A percentile compares a stretch with the other conserved stretches of the same genome.
Evolutionary conservation across 2,888 invertebrate genomes (phyloP).

Genomic region (Sacculina carcini): DNA sequence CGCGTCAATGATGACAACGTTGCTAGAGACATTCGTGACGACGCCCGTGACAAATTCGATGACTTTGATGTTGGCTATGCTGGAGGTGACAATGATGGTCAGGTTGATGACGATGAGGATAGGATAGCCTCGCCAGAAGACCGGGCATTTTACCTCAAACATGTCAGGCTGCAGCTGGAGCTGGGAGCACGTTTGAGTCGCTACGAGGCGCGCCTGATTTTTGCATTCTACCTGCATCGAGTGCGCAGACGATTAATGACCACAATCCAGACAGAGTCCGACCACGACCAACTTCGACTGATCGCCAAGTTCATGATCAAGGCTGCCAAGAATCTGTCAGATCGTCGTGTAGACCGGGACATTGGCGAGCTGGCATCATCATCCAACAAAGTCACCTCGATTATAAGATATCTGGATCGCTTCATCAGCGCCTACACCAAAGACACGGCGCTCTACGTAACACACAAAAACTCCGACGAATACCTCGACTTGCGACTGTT

Average conservation of each 20-base stretch:
- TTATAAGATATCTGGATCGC: slow-evolving; percentile 58
- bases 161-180: too few relatives aligned
- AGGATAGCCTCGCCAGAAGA: too few relatives aligned
- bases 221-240: slow-evolving; percentile 46
- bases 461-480: background rate
- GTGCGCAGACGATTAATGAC: slow-evolving; percentile 34
- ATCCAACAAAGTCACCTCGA: slow-evolving; percentile 55
- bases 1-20: too few relatives aligned
- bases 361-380: too few relatives aligned
- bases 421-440: slow-evolving; percentile 56
- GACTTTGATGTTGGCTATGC: too few relatives aligned
- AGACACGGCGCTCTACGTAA: slow-evolving; percentile 34
- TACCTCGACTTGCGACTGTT: background rate
- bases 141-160: too few relatives aligned
- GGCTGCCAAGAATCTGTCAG: slow-evolving; percentile 33
- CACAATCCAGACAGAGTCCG: slow-evolving; percentile 10
- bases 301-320: slow-evolving; percentile 48
- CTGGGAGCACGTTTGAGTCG: too few relatives aligned
- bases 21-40: too few relatives aligned
- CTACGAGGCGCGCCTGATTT: slow-evolving; percentile 39
- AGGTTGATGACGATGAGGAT: background rate
- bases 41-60: too few relatives aligned
- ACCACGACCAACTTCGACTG: slow-evolving; percentile 24
- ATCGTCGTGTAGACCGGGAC: too few relatives aligned
- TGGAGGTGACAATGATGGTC: too few relatives aligned